Evolutionary conservation across 2,113 vertebrate genomes (phyloP).

Genomic region (Cnemophilus loriae): DNA sequence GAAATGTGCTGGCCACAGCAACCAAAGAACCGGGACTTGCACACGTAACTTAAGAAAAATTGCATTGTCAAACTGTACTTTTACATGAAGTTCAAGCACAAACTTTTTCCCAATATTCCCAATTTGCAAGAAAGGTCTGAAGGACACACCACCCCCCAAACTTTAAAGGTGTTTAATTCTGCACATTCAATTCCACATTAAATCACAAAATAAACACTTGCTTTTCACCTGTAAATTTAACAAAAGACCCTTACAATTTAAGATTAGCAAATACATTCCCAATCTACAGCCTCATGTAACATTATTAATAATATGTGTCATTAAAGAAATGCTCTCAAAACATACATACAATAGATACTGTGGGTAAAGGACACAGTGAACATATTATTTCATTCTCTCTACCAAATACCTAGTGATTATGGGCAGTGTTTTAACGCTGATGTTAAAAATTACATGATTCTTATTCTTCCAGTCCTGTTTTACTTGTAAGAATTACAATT

Average conservation of each 20-base stretch:
- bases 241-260: neutral
- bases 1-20: neutral
- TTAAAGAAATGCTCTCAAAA: conserved; percentile 44
- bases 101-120: neutral
- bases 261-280: conserved; percentile 15
- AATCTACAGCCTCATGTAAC: conserved; percentile 15
- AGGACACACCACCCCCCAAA: neutral
- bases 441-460: conserved; percentile 17
- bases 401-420: conserved; percentile 15
- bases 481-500: neutral
- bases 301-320: conserved; percentile 20
- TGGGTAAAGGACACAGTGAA: conserved; percentile 13
- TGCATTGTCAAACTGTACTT: neutral
- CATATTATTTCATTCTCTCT: conserved; percentile 8
- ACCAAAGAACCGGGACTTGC: neutral
- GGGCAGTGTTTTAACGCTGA: conserved; percentile 14
- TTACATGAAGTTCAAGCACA: neutral
- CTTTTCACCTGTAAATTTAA: conserved; percentile 31
- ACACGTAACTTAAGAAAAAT: neutral
- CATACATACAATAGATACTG: conserved; percentile 25
- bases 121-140: conserved; percentile 10
- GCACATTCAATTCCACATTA: conserved; percentile 19
- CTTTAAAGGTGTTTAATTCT: neutral
- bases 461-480: neutral
- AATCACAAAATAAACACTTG: neutral